A percentile compares a stretch with the other conserved stretches of the same genome.
Evolutionary conservation across 2,797 vertebrate genomes (phyloP).

Genomic region (Hylomyscus alleni): DNA sequence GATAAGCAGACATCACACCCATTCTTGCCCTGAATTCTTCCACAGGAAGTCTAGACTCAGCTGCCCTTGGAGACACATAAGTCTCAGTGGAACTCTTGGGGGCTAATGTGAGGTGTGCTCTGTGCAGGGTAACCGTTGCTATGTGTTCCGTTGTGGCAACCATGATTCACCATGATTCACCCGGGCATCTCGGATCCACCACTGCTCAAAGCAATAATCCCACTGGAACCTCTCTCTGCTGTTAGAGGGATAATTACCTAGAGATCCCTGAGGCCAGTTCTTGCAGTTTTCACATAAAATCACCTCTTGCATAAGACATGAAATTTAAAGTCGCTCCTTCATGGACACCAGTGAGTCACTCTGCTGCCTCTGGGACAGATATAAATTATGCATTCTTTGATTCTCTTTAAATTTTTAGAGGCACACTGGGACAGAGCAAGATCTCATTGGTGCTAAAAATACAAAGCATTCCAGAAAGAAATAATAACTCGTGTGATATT

Average conservation of each 20-base stretch:
- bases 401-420: constrained; percentile 89
- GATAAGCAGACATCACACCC: constrained; percentile 71
- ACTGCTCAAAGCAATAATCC: constrained; percentile 71
- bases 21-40: constrained; percentile 74
- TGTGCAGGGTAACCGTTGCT: constrained; percentile 68
- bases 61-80: constrained; percentile 68
- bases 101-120: constrained; percentile 56
- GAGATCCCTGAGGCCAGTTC: constrained; percentile 82
- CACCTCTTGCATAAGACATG: constrained; percentile 86
- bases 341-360: constrained; percentile 85
- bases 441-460: constrained; percentile 86
- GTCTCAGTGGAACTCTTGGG: constrained; percentile 55
- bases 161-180: constrained; percentile 50
- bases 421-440: constrained; percentile 81
- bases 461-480: constrained; percentile 86
- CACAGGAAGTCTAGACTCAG: constrained; percentile 75
- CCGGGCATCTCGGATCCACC: constrained; percentile 64
- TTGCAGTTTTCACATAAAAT: constrained; percentile 83
- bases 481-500: constrained; percentile 86
- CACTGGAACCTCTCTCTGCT: constrained; percentile 69
- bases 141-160: constrained; percentile 70
- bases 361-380: constrained; percentile 87
- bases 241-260: constrained; percentile 86
- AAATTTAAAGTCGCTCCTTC: constrained; percentile 85
- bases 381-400: constrained; percentile 89